Evolutionary conservation across 2,797 vertebrate species (phyloP), one percentile per base, ranked within the genome.

Genomic region (Liasis olivaceus): DNA sequence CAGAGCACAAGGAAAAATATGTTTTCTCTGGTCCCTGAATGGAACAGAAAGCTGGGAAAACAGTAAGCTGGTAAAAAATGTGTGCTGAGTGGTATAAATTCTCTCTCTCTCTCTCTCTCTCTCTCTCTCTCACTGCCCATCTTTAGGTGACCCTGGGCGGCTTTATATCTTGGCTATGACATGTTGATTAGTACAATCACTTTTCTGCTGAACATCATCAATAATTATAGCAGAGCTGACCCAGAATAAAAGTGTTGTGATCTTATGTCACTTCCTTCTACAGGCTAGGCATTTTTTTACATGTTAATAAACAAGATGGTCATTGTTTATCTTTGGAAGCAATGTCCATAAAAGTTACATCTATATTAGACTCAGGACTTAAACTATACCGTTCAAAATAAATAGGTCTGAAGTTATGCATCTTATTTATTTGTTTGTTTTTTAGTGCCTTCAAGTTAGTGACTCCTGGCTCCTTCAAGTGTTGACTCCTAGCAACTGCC

Each of bases 51-150:
- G 63, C 84, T 42, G 72, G 59, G 1, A 94, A 15, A 59, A 0
- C 26, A 69, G 66, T 2, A 69, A 13, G 28, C 2, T 69, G 66
- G 20, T 22, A 81, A 81, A 36, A 24, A 94, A 51, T 6, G 20
- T 90, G 87, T 72, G 24, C 92, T 91, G 92, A 56, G 17, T 90
- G 24, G 3, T 91, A 90, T 90, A 95, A 95, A 96, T 72, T n/a
- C n/a, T n/a, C n/a, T n/a, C n/a, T n/a, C n/a, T 93, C 2, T 36
- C 36, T 36, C 36, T 36, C 36, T 36, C 36, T 36, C 36, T 36
- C 36, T 36, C 36, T 36, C 36, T 36, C 36, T 36, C 36, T 36
- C 36, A 36, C 36, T 36, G 36, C 72, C 36, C 22, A 47, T 81
- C 36, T 81, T 47, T 42, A 47, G 11, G 17, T 47, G 22, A 81